These are phyloP conservation scores for Takifugu ocellatus DNA, from an alignment of 2,797 vertebrate genomes.

Conservation along the genomic window DNA sequence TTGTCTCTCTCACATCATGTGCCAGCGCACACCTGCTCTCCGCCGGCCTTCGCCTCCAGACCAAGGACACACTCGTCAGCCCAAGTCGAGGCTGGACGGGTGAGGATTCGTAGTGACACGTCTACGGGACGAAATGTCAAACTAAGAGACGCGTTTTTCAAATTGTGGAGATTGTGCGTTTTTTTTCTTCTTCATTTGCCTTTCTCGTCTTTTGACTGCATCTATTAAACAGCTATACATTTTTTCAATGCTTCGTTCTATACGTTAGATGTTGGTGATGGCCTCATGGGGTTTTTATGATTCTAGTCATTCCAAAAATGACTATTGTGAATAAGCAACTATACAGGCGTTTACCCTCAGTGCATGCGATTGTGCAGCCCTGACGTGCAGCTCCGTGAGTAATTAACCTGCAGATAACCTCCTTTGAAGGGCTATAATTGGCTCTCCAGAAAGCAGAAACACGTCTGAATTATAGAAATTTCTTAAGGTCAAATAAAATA, in stretches of 20 bases:
- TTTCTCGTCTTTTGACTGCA: too few relatives aligned
- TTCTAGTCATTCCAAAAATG: neutral
- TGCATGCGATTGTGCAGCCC: constrained; percentile 16
- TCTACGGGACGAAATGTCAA: too few relatives aligned
- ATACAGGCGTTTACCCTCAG: constrained; percentile 4
- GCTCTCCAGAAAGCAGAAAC: constrained; percentile 21
- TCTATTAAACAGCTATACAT: too few relatives aligned
- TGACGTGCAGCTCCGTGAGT: constrained; percentile 46
- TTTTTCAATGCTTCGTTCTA: too few relatives aligned
- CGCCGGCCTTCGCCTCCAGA: neutral
- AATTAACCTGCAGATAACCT: constrained; percentile 59
- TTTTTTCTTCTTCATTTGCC: too few relatives aligned
- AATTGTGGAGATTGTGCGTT: neutral
- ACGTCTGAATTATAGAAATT: constrained; percentile 12
- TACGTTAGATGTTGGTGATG: neutral
- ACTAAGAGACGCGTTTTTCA: neutral
- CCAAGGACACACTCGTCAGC: constrained; percentile 18
- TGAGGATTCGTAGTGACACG: too few relatives aligned
- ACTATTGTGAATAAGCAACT: constrained; percentile 10
- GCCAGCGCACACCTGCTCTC: constrained; percentile 30
- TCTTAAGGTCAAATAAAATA: constrained; percentile 19
- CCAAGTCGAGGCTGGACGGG: too few relatives aligned
- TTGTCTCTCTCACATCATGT: constrained; percentile 36
- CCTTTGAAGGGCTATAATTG: constrained; percentile 37
- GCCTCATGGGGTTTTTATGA: constrained; percentile 4